Evolutionary conservation across 2,888 invertebrate species (phyloP).

Genomic region (Drosophila tanythrix): DNA sequence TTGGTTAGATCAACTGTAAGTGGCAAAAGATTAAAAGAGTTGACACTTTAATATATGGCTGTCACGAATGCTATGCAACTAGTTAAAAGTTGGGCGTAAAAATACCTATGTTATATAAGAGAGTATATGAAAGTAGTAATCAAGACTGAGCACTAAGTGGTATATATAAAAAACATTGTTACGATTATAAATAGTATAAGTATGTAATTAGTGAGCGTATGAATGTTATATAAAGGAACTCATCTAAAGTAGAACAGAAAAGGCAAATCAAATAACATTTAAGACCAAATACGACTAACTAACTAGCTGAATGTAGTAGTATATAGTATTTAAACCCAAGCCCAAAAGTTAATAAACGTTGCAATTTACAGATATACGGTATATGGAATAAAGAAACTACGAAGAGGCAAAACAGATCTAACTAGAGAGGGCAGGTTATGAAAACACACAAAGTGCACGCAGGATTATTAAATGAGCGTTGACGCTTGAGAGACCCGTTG

Average conservation of each 20-base stretch:
- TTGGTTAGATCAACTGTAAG: slow-evolving; percentile 97
- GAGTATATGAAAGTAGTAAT: slow-evolving; percentile 63
- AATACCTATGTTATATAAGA: slow-evolving; percentile 64
- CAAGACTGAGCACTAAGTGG: slow-evolving; percentile 66
- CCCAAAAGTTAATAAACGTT: slow-evolving; percentile 30
- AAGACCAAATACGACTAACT: slow-evolving; percentile 24
- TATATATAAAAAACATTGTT: slow-evolving; percentile 32
- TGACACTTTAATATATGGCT: slow-evolving; percentile 46
- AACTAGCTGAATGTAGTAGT: slow-evolving; percentile 16
- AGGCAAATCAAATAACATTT: slow-evolving; percentile 13
- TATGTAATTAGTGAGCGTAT: slow-evolving; percentile 39
- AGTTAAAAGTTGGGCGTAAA: slow-evolving; percentile 42
- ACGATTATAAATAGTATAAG: slow-evolving; percentile 44
- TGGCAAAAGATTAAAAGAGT: slow-evolving; percentile 58
- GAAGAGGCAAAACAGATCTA: slow-evolving; percentile 39
- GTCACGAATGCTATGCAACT: slow-evolving; percentile 21
- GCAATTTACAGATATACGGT: slow-evolving; percentile 4
- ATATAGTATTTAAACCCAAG: slow-evolving; percentile 23
- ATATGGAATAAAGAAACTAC: slow-evolving; percentile 29
- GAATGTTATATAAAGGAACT: slow-evolving; percentile 24
- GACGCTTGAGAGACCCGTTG: slow-evolving; percentile 28
- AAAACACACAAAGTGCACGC: slow-evolving; percentile 63
- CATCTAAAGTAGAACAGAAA: slow-evolving; percentile 16
- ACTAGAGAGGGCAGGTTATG: slow-evolving; percentile 68
- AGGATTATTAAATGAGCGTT: slow-evolving; percentile 64